phyloP scores from a whole-genome alignment of 2,113 vertebrate species.

The Echinops telfairi region DNA sequence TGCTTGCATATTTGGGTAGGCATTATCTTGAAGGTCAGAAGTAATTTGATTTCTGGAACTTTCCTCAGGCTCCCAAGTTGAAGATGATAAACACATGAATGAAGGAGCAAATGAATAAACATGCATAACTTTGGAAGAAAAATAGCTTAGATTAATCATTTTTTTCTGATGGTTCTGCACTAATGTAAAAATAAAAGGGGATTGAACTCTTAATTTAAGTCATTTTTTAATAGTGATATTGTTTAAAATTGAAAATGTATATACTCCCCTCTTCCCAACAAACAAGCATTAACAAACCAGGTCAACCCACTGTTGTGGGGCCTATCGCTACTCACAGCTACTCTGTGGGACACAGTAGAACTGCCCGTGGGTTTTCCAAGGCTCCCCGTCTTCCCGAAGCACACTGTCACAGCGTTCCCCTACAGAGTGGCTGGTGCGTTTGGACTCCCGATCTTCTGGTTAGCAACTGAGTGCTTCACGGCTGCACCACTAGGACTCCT shows the following conservation, averaged over 20 bases:
- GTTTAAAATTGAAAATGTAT: neutral
- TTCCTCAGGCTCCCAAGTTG: neutral
- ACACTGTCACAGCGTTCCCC: neutral
- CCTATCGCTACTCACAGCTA: neutral
- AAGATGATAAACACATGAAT: neutral
- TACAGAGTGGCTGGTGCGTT: neutral
- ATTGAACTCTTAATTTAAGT: neutral
- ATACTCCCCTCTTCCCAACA: too few species aligned
- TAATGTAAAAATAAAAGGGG: neutral
- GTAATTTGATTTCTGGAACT: neutral
- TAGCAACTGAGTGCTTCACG: too few species aligned
- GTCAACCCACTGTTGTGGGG: neutral
- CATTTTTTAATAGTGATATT: neutral
- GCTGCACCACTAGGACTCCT: too few species aligned
- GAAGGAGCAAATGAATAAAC: neutral
- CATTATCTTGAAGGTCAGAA: neutral
- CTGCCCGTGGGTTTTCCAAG: neutral
- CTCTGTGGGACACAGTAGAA: neutral
- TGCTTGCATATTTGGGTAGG: neutral
- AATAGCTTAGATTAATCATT: conserved; percentile 13
- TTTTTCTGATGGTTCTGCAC: neutral
- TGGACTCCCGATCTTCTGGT: neutral
- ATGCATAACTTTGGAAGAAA: neutral
- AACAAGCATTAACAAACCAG: neutral
- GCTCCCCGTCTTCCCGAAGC: neutral